Conservation (phyloP, 2,797 vertebrate species). For the Ataeniobius toweri region DNA sequence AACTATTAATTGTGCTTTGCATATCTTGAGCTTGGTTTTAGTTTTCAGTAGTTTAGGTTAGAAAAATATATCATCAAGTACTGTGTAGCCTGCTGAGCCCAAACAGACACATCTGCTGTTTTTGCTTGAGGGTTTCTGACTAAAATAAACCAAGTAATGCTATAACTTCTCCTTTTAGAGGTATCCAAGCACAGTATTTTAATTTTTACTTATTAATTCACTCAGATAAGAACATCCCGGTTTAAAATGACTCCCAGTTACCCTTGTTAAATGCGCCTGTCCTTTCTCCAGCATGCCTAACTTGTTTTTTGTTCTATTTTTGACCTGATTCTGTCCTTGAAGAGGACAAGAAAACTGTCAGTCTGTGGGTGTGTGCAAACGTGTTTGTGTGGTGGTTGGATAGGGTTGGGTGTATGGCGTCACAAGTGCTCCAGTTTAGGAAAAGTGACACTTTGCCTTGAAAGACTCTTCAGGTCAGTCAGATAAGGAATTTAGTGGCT, state of each 20-base stretch:
- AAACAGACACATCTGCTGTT: slow-evolving; percentile 37
- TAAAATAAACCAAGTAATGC: slow-evolving; percentile 49
- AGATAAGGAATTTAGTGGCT: slow-evolving; percentile 99
- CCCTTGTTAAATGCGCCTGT: slow-evolving; percentile 35
- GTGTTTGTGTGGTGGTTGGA: slow-evolving; percentile 47
- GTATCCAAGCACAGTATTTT: slow-evolving; percentile 32
- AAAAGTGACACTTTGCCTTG: slow-evolving; percentile 90
- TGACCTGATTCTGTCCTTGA: slow-evolving; percentile 73
- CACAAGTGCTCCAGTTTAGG: slow-evolving; percentile 81
- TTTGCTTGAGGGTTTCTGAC: slow-evolving; percentile 38
- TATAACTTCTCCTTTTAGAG: slow-evolving; percentile 50
- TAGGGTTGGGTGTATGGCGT: slow-evolving; percentile 58
- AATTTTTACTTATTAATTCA: slow-evolving; percentile 21
- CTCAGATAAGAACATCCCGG: slow-evolving; percentile 24
- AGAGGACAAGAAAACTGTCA: slow-evolving; percentile 74
- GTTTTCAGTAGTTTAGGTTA: slow-evolving; percentile 30
- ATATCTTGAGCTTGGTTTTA: slow-evolving; percentile 24
- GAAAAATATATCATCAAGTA: slow-evolving; percentile 37
- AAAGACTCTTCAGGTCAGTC: slow-evolving; percentile 88
- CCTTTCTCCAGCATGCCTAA: slow-evolving; percentile 53
- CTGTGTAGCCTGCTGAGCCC: slow-evolving; percentile 1
- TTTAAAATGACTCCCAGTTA: slow-evolving; percentile 23
- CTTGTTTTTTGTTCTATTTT: slow-evolving; percentile 77
- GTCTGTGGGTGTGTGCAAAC: slow-evolving; percentile 42
- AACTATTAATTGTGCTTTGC: slow-evolving; percentile 37